Percentiles rank a stretch among this genome's conserved stretches.
phyloP scores from a whole-genome alignment of 1,140 invertebrate genomes.

The Drosophila azteca region DNA sequence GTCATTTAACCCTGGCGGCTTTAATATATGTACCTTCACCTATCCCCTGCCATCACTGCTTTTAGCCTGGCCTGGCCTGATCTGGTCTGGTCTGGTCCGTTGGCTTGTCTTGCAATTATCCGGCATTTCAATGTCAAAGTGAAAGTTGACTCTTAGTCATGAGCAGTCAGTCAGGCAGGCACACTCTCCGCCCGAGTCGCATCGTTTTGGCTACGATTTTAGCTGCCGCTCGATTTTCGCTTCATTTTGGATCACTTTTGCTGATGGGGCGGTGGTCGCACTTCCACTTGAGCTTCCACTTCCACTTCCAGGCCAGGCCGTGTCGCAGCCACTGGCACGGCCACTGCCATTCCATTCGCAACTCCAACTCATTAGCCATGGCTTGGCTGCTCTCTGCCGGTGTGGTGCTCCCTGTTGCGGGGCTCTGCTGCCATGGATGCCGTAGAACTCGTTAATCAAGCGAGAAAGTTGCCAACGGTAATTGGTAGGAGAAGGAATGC shows the following conservation, averaged over 20 bases:
- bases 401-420: conserved; percentile 18
- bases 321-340: neutral
- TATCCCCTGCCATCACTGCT: conserved; percentile 25
- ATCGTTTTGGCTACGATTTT: conserved; percentile 48
- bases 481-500: conserved; percentile 36
- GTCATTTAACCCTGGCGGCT: conserved; percentile 63
- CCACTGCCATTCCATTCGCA: conserved; percentile 24
- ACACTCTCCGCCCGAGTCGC: conserved; percentile 19
- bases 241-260: conserved; percentile 26
- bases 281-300: conserved; percentile 50
- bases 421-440: conserved; percentile 47
- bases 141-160: conserved; percentile 79
- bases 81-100: conserved; percentile 27
- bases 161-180: conserved; percentile 34
- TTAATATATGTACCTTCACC: conserved; percentile 62
- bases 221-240: conserved; percentile 17
- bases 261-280: conserved; percentile 30
- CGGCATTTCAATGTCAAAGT: conserved; percentile 83
- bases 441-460: conserved; percentile 80
- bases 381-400: conserved; percentile 10
- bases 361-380: conserved; percentile 63
- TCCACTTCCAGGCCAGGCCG: conserved; percentile 33
- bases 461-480: conserved; percentile 69
- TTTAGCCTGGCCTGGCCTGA: conserved; percentile 6
- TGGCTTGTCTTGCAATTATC: conserved; percentile 69